Evolutionary conservation across 2,797 vertebrate genomes (phyloP), one percentile per base, ranked within the genome.

Genomic region (Garrulus glandarius): DNA sequence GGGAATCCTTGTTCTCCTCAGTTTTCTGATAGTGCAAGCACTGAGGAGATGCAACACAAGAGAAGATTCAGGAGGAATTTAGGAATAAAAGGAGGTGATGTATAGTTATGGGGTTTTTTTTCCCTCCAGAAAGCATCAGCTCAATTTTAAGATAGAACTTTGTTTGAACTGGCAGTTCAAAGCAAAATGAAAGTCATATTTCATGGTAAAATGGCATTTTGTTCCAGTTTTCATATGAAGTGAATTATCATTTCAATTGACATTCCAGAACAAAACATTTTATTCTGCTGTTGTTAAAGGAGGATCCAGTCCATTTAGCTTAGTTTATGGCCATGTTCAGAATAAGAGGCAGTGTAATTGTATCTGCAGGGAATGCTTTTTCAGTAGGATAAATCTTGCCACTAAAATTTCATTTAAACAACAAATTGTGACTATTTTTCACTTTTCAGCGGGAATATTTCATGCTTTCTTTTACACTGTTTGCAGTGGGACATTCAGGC

Each of bases 71-170:
- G 6, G 37, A 49, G 6, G 21, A 88, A 59, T 34, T 85, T 22
- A 49, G 13, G 11, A 2, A 14, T 56, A 52, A 77, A 63, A 63
- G 44, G 10, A 55, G 34, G 4, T 30, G 24, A 55, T 61, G 10
- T 21, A 26, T 12, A 22, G 10, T 19, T 22, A 6, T 11, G 15
- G 8, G 20, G 0, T 0, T 0, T 10, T 61, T 50, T 15, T 14
- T 4, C 1, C 1, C 14, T 72, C 21, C 46, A 85, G 23, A 76
- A 56, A 71, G 8, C 5, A 4, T 39, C 30, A 85, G 64, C 17
- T 8, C 15, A 65, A 24, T 90, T 87, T 16, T 64, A 92, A 86
- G 22, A 71, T 1, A 60, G 17, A 87, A 56, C 27, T 82, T 65
- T 16, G 3, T 37, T 83, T 64, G 43, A 89, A 47, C 7, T 47